These are phyloP conservation scores for Thaumetopoea pityocampa DNA, from an alignment of 1,140 invertebrate genomes.

Conservation along the genomic window DNA sequence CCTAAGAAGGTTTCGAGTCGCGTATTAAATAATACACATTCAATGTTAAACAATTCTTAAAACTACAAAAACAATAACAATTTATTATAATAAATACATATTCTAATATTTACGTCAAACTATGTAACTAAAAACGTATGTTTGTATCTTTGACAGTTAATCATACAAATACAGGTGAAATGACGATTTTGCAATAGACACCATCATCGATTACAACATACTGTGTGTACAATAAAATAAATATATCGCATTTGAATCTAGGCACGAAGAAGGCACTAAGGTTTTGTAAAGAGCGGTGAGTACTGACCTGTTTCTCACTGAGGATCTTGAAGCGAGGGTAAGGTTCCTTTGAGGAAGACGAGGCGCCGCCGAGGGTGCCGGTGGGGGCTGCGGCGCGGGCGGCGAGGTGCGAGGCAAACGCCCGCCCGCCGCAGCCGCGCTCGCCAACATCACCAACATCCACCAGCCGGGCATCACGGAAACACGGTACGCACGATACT, in stretches of 20 bases:
- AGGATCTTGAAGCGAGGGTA: conserved; percentile 53
- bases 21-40: conserved; percentile 8
- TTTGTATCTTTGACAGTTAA: too few species aligned
- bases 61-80: not conserved
- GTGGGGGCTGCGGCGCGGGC: conserved; percentile 28
- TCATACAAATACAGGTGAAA: too few species aligned
- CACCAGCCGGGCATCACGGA: conserved; percentile 59
- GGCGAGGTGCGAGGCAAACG: conserved; percentile 58
- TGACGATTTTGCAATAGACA: conserved; percentile 2
- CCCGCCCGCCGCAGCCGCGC: conserved; percentile 48
- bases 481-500: conserved; percentile 40
- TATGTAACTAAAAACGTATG: conserved; percentile 8
- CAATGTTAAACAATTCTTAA: conserved; percentile 13
- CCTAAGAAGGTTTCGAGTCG: conserved; percentile 13
- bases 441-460: conserved; percentile 52
- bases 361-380: conserved; percentile 29
- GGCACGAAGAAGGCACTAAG: not conserved
- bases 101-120: too few species aligned
- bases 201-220: too few species aligned
- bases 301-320: conserved; percentile 63
- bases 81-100: too few species aligned
- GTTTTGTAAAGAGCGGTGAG: not conserved
- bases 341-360: conserved; percentile 56
- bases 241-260: not conserved
- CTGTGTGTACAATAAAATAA: not conserved